Evolutionary conservation across 2,797 vertebrate species (phyloP).

Genomic region (Miichthys miiuy): DNA sequence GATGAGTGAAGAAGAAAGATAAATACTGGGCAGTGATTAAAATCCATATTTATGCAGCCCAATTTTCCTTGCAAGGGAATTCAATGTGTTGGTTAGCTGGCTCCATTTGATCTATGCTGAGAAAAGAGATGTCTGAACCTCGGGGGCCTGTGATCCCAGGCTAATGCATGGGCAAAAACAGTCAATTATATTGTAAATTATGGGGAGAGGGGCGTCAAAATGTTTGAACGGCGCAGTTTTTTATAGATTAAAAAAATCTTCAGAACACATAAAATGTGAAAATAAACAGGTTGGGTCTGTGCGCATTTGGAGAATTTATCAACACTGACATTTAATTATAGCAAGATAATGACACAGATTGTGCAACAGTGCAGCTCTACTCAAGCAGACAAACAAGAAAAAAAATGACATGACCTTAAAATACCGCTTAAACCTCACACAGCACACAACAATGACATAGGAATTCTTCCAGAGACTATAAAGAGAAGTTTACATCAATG

Average conservation of each 20-base stretch:
- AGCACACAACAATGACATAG: conserved; percentile 41
- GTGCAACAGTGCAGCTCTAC: conserved; percentile 35
- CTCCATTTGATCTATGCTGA: conserved; percentile 84
- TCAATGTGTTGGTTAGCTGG: conserved; percentile 80
- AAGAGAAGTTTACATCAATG: conserved; percentile 67
- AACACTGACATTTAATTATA: conserved; percentile 61
- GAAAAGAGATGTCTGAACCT: conserved; percentile 82
- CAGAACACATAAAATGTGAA: conserved; percentile 53
- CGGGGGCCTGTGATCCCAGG: conserved; percentile 80
- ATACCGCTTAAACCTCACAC: conserved; percentile 47
- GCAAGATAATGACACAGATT: conserved; percentile 56
- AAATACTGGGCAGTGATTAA: conserved; percentile 85
- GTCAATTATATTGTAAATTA: conserved; percentile 85
- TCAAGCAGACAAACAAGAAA: conserved; percentile 42
- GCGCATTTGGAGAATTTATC: conserved; percentile 57
- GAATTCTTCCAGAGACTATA: conserved; percentile 41
- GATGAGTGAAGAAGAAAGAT: conserved; percentile 81
- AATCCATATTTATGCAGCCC: conserved; percentile 87
- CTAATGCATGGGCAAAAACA: conserved; percentile 84
- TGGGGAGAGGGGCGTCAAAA: conserved; percentile 74
- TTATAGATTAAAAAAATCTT: conserved; percentile 61
- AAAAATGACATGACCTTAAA: conserved; percentile 63
- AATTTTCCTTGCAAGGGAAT: conserved; percentile 82
- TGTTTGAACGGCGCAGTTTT: conserved; percentile 69
- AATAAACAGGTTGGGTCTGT: conserved; percentile 72